Evolutionary conservation across 2,113 vertebrate species (phyloP), one percentile per base, ranked within the genome.

Genomic region (Rhegmatorhina hoffmannsi): DNA sequence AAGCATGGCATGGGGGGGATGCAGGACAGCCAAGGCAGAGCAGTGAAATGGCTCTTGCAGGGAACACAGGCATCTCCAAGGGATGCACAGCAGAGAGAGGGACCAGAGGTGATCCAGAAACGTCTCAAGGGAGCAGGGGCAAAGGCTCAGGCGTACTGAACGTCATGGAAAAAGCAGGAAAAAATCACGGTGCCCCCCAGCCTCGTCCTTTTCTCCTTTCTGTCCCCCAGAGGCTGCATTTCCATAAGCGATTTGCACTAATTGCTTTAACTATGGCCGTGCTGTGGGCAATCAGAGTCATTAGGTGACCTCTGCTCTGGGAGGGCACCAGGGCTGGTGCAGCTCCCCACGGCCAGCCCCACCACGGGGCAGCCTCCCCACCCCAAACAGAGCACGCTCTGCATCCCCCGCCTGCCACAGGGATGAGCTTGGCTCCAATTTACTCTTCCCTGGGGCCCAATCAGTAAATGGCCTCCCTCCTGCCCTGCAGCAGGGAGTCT

Each of bases 401-500:
- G 25, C 19, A 34, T 33, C 69, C 70, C 76, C 10, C 0, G 9
- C 0, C 1, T 5, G 72, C 26, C 2, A 0, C 52, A 3, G 33
- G 0, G 2, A 56, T 3, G n/a, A 38, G 46, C 21, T 62, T 0
- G 5, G 34, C 76, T 68, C 86, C 33, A 7, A 43, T 68, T 50
- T 10, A 5, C 70, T 25, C 31, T 31, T 80, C 90, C 74, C 94
- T 13, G 28, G 59, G 81, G 94, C 44, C 50, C 78, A 16, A 53
- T 44, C 81, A 50, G 13, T 14, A n/a, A n/a, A 13, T 1, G 50
- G 46, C 70, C 55, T 25, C 56, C 14, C 47, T 53, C 38, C 60
- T 33, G 34, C 60, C 50, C 38, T 11, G 29, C 12, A 56, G 18
- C 4, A 1, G 40, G 15, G 28, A 12, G 7, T 5, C 10, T 4